Evolutionary conservation across 2,888 invertebrate genomes (phyloP), one percentile per base, ranked within the genome.

Genomic region (Drosophila planitibia): DNA sequence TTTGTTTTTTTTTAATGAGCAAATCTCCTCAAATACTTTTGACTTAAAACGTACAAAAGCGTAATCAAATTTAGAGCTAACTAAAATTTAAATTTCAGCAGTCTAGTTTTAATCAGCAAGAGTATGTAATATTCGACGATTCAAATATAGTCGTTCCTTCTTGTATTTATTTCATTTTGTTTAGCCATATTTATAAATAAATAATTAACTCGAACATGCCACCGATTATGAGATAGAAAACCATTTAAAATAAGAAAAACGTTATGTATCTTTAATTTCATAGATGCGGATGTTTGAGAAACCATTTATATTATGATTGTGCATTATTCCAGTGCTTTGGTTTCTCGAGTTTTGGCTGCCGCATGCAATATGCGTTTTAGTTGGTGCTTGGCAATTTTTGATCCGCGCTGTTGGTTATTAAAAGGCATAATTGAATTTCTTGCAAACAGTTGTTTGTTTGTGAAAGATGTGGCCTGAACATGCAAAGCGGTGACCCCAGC

Each of bases 401-500:
- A 81, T 75, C 83, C 74, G 72, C 61, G 81, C 69, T 85, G 81
- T 83, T 70, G 81, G 83, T 85, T 86, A 86, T 86, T 90, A 91
- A 83, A 90, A 91, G 80, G 82, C 90, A 84, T 91, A 91, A 91
- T 91, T 91, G 91, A 91, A 90, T 91, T 89, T 88, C 82, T 84
- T 90, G 89, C 85, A 90, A 83, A 85, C 76, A 85, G 91, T 87
- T 85, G 82, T 85, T 76, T 76, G 73, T 79, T 79, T 77, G 72
- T 79, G 77, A 89, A 89, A 79, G 83, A 91, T 91, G 88, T 82
- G 85, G 78, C 83, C 74, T 62, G 71, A 87, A 87, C 91, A 91
- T 92, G 91, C 88, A 85, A 91, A 91, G 82, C 33, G 47, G 52
- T 64, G 74, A 67, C 74, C 67, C 30, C 52, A 52, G 53, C 28